Evolutionary conservation across 2,888 invertebrate genomes (phyloP), one percentile per base, ranked within the genome.

Genomic region (Mongoloraphidia duomilia): DNA sequence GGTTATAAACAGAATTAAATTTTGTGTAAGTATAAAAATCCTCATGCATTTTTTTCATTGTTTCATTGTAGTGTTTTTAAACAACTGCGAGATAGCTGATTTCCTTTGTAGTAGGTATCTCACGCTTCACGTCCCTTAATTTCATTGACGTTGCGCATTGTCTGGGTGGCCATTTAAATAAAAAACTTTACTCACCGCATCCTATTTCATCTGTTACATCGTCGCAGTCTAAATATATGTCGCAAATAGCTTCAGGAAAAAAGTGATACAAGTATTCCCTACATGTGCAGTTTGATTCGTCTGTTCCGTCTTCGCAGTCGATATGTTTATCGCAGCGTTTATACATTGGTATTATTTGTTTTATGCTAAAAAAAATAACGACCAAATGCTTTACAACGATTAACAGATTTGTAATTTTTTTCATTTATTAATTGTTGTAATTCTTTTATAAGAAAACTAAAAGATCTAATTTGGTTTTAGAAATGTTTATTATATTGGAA

Each of bases 251-350:
- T 9, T 70, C 65, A 10, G 76, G 71, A 52, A 73, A 58, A 2
- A 65, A 60, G 12, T 69, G 67, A 49, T 64, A 64, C 41, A 89
- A 65, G 58, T 77, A 80, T 59, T 87, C 85, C n/a, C 68, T 71
- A 60, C 89, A 89, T 1, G 72, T 73, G 61, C 90, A 90, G 51
- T 74, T 68, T 6, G 72, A 62, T 66, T 90, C 90, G 63, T 90
- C 90, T 0, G 82, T 82, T 5, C 82, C 84, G 67, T 90, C 90
- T 66, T 88, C 84, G 63, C 90, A 90, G 60, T 90, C 85, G 13
- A 77, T 65, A 50, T 74, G 68, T 41, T 74, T 76, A 60, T 90
- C 75, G 62, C 90, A 90, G 34, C 77, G 74, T 55, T 76, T 71
- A 2, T 62, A 56, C 26, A 70, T 64, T 0, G 79, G 69, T 49